Evolutionary conservation across 2,888 invertebrate species (phyloP).

Genomic region (Cephus nigrinus): DNA sequence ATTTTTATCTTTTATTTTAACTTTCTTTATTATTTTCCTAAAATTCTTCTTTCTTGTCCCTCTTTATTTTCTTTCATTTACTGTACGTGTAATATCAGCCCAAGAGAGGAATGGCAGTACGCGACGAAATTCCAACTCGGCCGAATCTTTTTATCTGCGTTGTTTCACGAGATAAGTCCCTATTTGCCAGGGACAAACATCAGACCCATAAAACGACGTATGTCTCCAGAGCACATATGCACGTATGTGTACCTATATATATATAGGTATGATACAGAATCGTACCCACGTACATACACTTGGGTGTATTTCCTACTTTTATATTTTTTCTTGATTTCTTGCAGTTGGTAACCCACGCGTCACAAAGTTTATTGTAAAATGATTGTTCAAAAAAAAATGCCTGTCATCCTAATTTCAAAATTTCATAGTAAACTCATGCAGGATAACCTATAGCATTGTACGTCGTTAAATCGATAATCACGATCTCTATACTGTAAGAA

Average conservation of each 20-base stretch:
- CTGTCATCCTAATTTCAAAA: not conserved
- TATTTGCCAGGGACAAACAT: constrained; percentile 3
- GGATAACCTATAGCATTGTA: not conserved
- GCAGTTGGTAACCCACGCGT: not conserved
- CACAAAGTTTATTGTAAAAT: not conserved
- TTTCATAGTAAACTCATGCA: not conserved
- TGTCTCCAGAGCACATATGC: not conserved
- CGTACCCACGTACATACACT: not conserved
- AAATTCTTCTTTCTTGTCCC: not conserved
- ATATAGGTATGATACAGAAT: not conserved
- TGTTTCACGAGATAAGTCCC: constrained; percentile 6
- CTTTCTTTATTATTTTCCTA: not conserved
- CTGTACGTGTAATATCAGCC: not conserved
- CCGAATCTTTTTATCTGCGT: constrained; percentile 8
- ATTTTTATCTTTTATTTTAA: not conserved
- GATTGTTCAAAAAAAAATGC: not conserved
- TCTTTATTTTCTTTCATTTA: not conserved
- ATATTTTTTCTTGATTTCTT: not conserved
- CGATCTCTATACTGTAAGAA: not conserved
- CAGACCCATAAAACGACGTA: not conserved
- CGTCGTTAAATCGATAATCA: not conserved
- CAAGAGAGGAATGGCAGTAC: not conserved
- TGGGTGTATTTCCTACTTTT: not conserved
- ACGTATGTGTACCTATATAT: not conserved
- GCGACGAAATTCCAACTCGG: not conserved